phyloP scores from a whole-genome alignment of 2,888 invertebrate genomes.

The Amphipyra tragopoginis region DNA sequence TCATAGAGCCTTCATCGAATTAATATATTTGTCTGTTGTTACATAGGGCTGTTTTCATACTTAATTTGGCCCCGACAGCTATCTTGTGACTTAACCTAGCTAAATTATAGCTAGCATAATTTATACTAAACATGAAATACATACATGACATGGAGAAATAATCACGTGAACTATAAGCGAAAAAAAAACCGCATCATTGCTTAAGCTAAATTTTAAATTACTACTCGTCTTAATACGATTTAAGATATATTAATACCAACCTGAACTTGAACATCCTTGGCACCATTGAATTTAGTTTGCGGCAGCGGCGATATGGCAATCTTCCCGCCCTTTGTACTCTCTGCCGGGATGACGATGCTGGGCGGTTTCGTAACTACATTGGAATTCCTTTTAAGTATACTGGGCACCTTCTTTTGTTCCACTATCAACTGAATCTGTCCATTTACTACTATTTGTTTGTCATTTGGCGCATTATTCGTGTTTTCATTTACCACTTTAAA shows the following conservation, averaged over 20 bases:
- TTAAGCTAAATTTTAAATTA: too few relatives aligned
- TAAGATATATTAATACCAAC: conserved; percentile 48
- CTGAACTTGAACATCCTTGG: conserved; percentile 67
- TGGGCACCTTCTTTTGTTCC: conserved; percentile 75
- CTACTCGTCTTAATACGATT: too few relatives aligned
- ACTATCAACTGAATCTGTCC: conserved; percentile 70
- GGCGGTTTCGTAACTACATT: conserved; percentile 58
- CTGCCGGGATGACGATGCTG: conserved; percentile 68
- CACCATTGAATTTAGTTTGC: conserved; percentile 64
- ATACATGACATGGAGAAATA: too few relatives aligned
- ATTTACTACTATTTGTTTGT: conserved; percentile 64
- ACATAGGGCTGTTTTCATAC: too few relatives aligned
- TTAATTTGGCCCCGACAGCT: too few relatives aligned
- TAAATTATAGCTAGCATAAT: too few relatives aligned
- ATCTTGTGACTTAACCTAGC: too few relatives aligned
- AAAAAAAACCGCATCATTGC: too few relatives aligned
- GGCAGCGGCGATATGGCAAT: conserved; percentile 75
- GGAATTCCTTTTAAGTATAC: conserved; percentile 71
- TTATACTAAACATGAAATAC: too few relatives aligned
- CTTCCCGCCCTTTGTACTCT: conserved; percentile 74
- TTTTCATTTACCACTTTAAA: conserved; percentile 86
- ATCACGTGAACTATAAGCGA: too few relatives aligned
- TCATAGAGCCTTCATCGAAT: too few relatives aligned
- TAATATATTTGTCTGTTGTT: too few relatives aligned
- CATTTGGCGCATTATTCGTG: conserved; percentile 60